Base-by-base conservation (phyloP, 2,113 vertebrate genomes). In the Arvicanthis niloticus region DNA sequence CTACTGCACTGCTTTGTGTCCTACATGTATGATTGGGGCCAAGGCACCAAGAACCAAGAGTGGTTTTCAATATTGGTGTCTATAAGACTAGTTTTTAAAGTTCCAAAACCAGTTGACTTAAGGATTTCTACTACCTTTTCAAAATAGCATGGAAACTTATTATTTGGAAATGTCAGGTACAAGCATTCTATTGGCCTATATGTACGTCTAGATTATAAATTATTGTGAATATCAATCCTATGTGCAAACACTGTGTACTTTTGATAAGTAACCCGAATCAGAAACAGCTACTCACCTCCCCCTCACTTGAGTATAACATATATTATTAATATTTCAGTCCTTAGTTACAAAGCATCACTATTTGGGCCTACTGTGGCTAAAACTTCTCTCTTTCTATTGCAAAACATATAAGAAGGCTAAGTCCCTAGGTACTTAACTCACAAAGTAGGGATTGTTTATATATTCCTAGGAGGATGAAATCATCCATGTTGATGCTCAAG, bases 151-250 rank as follows among this genome's bases (percentile, higher is more conserved):
- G 58, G 42, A 58, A 81, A 91, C 17, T 91, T 62, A 67, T 78
- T 95, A 72, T 78, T 95, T 86, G 75, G 34, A 94, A 93, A 96
- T 68, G 53, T 96, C 51, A 53, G 53, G 21, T 90, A 60, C 48
- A 81, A 91, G 72, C 11, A 96, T 95, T n/a, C 31, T 94, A 8
- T 81, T 94, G 70, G 19, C 88, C 81, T 95, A 89, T 34, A 91
- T 76, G 77, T 34, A 90, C 53, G 29, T 90, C 15, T 92, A 42
- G 73, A 58, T 72, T 80, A 93, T 6, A 65, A 82, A 26, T 60
- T 40, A 77, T 72, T 88, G 29, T n/a, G 19, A 91, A 16, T 88
- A 62, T 77, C 37, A 92, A 98, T 40, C 22, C 29, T 75, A 34
- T 12, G 34, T 24, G 68, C 86, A 92, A 92, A 78, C 51, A 68